Base-by-base conservation (phyloP, 2,113 vertebrate genomes). In the Psammodynastes pulverulentus region DNA sequence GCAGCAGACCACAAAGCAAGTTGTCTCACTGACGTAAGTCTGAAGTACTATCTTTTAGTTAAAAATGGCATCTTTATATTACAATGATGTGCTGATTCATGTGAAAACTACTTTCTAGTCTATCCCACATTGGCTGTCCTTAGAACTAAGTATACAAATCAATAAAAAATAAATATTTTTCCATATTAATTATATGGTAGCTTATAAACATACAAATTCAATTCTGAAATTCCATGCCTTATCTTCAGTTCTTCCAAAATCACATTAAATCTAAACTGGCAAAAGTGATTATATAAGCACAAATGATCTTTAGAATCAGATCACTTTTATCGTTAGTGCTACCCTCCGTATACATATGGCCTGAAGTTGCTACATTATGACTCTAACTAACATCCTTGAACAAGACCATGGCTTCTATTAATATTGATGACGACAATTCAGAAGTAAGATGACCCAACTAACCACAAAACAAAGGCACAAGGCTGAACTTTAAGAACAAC, bases 391-490 rank as follows among this genome's bases (percentile, higher is more conserved):
- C 0, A 0, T 85, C 23, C 43, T 0, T 1, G 86, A 56, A 51
- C 88, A 91, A 92, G 89, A 3, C 26, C 89, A 29, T 48, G 88
- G 0, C 89, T 89, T 94, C 94, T 94, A 94, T 90, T 92, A 72
- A 0, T 87, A 89, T 21, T 92, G 88, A 84, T 0, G 90, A 92
- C 34, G 91, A 88, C 62, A 49, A 10, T 67, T 91, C 90, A 88
- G 91, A 94, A 93, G 93, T 93, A 93, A 96, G 53, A 46, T 91
- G 94, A 90, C 93, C 89, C 58, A 94, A 95, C 94, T 1, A 94
- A 90, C 85, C 95, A 95, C 94, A 94, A 95, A 95, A 90, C 94
- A 95, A 97, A 98, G 97, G 97, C 97, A 98, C 97, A 94, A 95
- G 95, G 96, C 96, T 97, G 89, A 91, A 95, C 92, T 95, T 96